Percentiles rank a stretch among this genome's conserved stretches.
Conservation (phyloP, 2,797 vertebrate genomes). For the Coregonus ussuriensis region DNA sequence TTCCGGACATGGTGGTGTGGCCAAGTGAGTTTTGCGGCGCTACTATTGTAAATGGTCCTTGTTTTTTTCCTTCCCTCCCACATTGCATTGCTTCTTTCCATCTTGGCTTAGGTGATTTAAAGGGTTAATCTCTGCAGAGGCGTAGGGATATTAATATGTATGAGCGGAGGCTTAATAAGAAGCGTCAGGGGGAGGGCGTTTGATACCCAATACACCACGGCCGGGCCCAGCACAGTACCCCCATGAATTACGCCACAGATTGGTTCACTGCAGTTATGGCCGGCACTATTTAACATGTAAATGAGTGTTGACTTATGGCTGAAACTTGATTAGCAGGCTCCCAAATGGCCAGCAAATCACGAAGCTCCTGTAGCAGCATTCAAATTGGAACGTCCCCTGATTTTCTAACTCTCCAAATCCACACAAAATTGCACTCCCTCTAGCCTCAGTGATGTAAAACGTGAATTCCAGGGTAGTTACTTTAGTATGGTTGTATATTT, state of each 20-base stretch:
- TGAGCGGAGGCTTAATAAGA: constrained; percentile 75
- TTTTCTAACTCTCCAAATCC: not conserved
- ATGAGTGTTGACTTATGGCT: constrained; percentile 68
- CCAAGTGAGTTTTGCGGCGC: constrained; percentile 84
- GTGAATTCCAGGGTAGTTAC: constrained; percentile 34
- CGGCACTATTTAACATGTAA: constrained; percentile 71
- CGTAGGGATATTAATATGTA: constrained; percentile 76
- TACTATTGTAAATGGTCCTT: constrained; percentile 16
- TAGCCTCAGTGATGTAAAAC: constrained; percentile 25
- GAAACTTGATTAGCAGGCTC: constrained; percentile 68
- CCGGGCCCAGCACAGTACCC: constrained; percentile 48
- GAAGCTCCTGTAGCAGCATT: constrained; percentile 42
- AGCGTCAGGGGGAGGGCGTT: constrained; percentile 62
- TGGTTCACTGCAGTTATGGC: constrained; percentile 68
- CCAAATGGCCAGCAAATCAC: constrained; percentile 66
- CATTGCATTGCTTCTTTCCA: constrained; percentile 33
- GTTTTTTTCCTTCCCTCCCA: constrained; percentile 1
- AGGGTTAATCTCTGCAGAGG: constrained; percentile 72
- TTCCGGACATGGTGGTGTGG: constrained; percentile 97
- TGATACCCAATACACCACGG: constrained; percentile 63
- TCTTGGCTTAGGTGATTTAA: constrained; percentile 60
- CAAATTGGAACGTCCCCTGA: constrained; percentile 31
- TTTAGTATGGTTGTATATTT: constrained; percentile 32
- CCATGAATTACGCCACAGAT: constrained; percentile 70
- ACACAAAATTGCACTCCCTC: constrained; percentile 19